Conservation (phyloP, 2,797 vertebrate genomes). For the Pangasius macronema region DNA sequence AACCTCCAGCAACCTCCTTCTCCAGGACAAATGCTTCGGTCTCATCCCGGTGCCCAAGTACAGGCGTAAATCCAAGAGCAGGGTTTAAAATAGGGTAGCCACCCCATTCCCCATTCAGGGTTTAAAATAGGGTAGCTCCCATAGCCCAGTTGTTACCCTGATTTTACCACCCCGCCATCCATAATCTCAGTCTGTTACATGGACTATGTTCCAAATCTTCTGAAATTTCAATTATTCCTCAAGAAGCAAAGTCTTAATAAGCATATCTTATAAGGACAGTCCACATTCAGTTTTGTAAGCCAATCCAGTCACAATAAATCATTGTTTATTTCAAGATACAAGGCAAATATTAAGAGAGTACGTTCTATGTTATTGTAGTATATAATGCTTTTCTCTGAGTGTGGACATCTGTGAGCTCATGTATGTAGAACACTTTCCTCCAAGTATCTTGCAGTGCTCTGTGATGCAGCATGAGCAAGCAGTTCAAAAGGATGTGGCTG, state of each 20-base stretch:
- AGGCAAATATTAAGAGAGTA: background rate
- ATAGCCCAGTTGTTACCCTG: background rate
- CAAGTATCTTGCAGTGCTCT: background rate
- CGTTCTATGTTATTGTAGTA: background rate
- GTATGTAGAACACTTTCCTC: background rate
- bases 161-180: background rate
- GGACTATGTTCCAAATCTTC: background rate
- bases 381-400: background rate
- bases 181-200: background rate
- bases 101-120: background rate
- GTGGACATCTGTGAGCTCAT: background rate
- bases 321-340: background rate
- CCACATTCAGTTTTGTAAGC: background rate
- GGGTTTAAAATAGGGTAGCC: background rate
- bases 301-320: background rate
- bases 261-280: background rate
- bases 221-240: background rate
- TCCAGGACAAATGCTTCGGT: slow-evolving; percentile 32
- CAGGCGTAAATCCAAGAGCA: background rate
- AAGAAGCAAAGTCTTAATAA: background rate
- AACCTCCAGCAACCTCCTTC: slow-evolving; percentile 39
- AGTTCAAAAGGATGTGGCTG: background rate
- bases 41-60: background rate
- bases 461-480: slow-evolving; percentile 1
- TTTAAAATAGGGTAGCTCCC: background rate